These are phyloP conservation scores for Patella ulyssiponensis DNA, from an alignment of 2,888 invertebrate species.

Conservation along the genomic window DNA sequence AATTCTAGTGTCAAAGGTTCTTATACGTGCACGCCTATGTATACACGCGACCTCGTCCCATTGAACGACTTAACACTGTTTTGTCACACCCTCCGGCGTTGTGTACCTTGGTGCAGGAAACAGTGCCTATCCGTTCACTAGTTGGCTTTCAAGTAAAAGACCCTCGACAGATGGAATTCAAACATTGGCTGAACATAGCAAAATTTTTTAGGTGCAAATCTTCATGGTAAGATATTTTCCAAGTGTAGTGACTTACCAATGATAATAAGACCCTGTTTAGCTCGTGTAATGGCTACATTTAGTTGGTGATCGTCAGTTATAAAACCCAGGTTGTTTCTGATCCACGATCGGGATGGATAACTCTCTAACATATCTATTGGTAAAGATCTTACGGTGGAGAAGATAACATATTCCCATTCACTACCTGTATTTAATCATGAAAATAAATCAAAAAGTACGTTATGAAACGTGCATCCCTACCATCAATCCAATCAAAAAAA, in stretches of 20 bases:
- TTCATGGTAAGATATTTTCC: no score
- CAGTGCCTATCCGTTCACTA: no score
- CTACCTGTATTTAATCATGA: constrained; percentile 48
- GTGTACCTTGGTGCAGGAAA: no score
- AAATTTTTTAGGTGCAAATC: no score
- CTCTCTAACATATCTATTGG: constrained; percentile 51
- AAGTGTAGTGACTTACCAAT: constrained; percentile 54
- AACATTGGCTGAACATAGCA: no score
- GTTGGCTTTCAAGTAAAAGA: no score
- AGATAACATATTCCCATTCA: constrained; percentile 67
- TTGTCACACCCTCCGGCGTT: no score
- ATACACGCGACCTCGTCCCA: no score
- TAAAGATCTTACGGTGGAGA: constrained; percentile 64
- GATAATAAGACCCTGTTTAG: constrained; percentile 63
- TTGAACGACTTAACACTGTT: no score
- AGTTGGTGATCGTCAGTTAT: constrained; percentile 56
- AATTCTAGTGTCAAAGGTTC: no score
- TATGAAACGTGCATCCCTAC: neutral
- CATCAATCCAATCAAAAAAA: neutral
- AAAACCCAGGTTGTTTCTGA: constrained; percentile 55
- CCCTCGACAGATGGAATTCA: no score
- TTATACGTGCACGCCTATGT: no score
- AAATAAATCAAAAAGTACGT: neutral
- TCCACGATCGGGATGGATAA: constrained; percentile 59
- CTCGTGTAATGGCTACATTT: constrained; percentile 66